Evolutionary conservation across 2,888 invertebrate genomes (phyloP).

Genomic region (Tipula unca): DNA sequence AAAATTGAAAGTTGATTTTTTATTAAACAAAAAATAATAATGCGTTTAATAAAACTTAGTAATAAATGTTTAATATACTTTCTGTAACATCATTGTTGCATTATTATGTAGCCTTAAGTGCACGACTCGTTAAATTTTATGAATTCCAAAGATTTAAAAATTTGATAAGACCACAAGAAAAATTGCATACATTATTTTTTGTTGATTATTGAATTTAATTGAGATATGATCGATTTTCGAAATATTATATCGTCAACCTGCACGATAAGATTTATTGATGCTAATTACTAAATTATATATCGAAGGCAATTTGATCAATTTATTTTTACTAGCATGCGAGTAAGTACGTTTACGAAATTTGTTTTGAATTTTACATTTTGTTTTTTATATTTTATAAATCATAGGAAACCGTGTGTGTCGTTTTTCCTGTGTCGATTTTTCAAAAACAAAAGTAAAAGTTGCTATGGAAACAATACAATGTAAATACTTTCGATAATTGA

Average conservation of each 20-base stretch:
- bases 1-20: not conserved
- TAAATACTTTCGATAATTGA: not conserved
- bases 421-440: conserved; percentile 1
- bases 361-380: too few relatives aligned
- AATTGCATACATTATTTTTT: not conserved
- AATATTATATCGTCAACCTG: not conserved
- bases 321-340: not conserved
- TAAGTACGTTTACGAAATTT: not conserved
- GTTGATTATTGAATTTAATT: not conserved
- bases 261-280: not conserved
- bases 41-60: too few relatives aligned
- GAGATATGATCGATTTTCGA: not conserved
- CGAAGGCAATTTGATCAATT: not conserved
- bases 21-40: not conserved
- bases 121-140: not conserved
- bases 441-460: not conserved
- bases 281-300: not conserved
- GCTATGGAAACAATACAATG: not conserved
- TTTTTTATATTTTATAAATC: not conserved
- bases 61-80: too few relatives aligned
- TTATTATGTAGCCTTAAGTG: not conserved
- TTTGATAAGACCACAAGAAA: not conserved
- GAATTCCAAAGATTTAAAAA: not conserved
- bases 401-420: not conserved
- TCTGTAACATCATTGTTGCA: too few relatives aligned